Evolutionary conservation across 2,113 vertebrate species (phyloP).

Genomic region (Paramormyrops kingsleyae): DNA sequence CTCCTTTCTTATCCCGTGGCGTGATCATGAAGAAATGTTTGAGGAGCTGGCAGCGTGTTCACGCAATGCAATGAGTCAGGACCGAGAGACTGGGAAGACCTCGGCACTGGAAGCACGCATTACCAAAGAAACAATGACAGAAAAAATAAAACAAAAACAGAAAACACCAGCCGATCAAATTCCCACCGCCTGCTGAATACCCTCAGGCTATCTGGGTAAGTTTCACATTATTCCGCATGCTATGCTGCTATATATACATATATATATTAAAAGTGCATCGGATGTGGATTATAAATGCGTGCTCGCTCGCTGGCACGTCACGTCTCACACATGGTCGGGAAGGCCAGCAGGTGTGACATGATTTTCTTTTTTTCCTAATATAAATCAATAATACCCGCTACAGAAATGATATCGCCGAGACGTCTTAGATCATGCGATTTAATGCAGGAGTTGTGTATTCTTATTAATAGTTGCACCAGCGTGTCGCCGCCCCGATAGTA

Average conservation of each 20-base stretch:
- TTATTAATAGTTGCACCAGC: background rate
- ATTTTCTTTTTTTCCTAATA: conserved; percentile 8
- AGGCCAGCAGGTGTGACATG: conserved; percentile 31
- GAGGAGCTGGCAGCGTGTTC: conserved; percentile 56
- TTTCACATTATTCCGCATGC: conserved; percentile 18
- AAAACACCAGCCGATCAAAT: conserved; percentile 17
- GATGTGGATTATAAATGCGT: conserved; percentile 37
- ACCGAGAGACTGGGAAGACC: conserved; percentile 43
- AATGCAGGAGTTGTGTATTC: background rate
- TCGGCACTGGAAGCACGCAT: conserved; percentile 27
- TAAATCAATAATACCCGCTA: background rate
- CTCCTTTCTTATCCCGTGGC: conserved; percentile 47
- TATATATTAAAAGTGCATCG: background rate
- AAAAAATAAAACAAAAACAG: conserved; percentile 13
- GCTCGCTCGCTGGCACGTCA: conserved; percentile 7
- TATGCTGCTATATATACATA: background rate
- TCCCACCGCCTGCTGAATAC: conserved; percentile 3
- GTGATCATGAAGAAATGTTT: conserved; percentile 58
- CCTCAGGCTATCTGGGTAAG: conserved; percentile 34
- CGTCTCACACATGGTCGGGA: conserved; percentile 9
- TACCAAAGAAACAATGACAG: conserved; percentile 35
- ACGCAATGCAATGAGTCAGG: conserved; percentile 62
- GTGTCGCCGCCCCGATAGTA: conserved; percentile 23
- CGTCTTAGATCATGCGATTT: background rate
- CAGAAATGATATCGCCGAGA: background rate